These are phyloP conservation scores for Clytia hemisphaerica DNA, from an alignment of 30 jellyfish, hydroid and myxozoan species.

Conservation along the genomic window DNA sequence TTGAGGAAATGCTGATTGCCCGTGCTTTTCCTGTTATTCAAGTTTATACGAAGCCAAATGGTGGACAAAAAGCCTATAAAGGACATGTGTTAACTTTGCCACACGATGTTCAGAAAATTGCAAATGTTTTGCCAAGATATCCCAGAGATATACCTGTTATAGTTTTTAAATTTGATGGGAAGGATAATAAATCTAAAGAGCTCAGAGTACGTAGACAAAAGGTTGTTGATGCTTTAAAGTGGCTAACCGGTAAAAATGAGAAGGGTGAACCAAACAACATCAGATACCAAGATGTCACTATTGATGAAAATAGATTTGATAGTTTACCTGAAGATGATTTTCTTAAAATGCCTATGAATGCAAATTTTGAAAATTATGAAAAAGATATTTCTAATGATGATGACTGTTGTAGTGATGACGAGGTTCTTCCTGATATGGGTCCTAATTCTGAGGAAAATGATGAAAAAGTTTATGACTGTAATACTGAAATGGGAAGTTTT, in stretches of 20 bases:
- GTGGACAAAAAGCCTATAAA: too few relatives aligned
- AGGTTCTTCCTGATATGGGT: neutral
- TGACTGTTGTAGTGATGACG: neutral
- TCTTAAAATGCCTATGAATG: neutral
- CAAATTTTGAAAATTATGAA: neutral
- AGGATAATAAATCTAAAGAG: constrained; percentile 6
- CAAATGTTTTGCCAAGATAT: neutral
- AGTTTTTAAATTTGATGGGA: constrained; percentile 1
- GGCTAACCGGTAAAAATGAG: neutral
- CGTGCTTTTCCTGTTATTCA: too few relatives aligned
- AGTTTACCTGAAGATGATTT: neutral
- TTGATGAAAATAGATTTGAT: neutral
- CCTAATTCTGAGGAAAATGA: neutral
- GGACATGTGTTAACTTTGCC: too few relatives aligned
- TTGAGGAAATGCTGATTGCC: too few relatives aligned
- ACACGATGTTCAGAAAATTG: too few relatives aligned
- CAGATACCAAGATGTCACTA: neutral
- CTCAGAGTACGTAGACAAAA: constrained; percentile 10
- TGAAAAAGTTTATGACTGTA: neutral
- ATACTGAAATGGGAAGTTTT: neutral
- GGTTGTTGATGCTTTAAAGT: constrained; percentile 7
- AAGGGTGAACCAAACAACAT: neutral
- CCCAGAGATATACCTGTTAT: neutral
- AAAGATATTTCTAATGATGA: neutral
- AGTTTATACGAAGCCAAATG: too few relatives aligned